Base-by-base conservation (phyloP, 2,888 invertebrate genomes). In the Lypha dubia region DNA sequence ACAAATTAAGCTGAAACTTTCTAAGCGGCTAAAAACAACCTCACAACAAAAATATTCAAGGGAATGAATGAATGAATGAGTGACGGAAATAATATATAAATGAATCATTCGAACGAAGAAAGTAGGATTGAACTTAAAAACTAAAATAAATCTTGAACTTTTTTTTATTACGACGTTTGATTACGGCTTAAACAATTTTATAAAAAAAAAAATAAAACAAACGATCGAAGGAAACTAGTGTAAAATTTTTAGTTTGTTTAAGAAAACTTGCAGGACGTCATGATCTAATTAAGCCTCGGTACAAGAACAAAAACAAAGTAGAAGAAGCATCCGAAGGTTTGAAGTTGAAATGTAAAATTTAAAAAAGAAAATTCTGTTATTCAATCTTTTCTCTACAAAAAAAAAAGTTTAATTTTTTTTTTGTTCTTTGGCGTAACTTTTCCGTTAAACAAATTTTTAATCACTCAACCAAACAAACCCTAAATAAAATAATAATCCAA, bases 1-100 rank as follows among this genome's bases (percentile, higher is more conserved):
- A 73, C 22, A 83, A 84, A 56, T 68, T 75, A 11, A 83, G 85
- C 82, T 83, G 75, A 85, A 83, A 83, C 85, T 83, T 83, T 83
- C 82, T 75, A 77, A 79, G 68, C 24, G 32, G 9, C 6, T 67
- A 28, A 28, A 70, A 38, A 53, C 32, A 4, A n/a, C n/a, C n/a
- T n/a, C n/a, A 7, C 0, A 38, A 46, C 7, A 7, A 32, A 32
- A 67, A 49, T 22, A 41, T 17, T 20, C 5, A 53, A 38, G 1
- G 9, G 11, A 58, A 38, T 51, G 35, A 51, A 11, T 32, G 35
- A 51, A 32, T 68, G 68, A 24, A 53, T n/a, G n/a, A n/a, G n/a
- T n/a, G n/a, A n/a, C n/a, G n/a, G n/a, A n/a, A n/a, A n/a, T n/a
- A n/a, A n/a, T n/a, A 53, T 44, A n/a, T 41, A 46, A 4, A 56